A percentile compares a stretch with the other conserved stretches of the same genome.
These are phyloP conservation scores for Arvicanthis niloticus DNA, from an alignment of 2,113 vertebrate species.

Conservation along the genomic window DNA sequence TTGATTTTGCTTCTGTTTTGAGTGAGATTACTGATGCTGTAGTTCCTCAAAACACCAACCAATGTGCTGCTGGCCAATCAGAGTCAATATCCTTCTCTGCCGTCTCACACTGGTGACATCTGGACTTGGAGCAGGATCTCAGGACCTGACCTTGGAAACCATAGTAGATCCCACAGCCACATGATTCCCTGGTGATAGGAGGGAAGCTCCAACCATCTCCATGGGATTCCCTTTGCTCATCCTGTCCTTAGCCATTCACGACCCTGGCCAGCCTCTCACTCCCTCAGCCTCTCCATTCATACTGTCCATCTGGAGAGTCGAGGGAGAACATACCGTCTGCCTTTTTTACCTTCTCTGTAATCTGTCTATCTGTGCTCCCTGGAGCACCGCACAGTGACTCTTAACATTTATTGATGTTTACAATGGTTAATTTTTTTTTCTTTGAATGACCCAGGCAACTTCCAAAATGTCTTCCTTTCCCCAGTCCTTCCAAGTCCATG, in stretches of 20 bases:
- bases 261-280: slow-evolving; percentile 7
- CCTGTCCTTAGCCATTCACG: background rate
- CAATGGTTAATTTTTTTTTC: background rate
- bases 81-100: background rate
- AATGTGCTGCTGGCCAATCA: background rate
- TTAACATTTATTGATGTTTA: background rate
- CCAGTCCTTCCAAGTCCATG: background rate
- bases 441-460: background rate
- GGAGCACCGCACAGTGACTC: background rate
- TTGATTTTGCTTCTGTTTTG: background rate
- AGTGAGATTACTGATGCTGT: background rate
- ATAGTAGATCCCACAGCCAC: background rate
- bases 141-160: background rate
- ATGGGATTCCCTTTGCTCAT: background rate
- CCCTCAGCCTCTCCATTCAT: background rate
- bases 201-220: background rate
- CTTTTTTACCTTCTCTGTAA: background rate
- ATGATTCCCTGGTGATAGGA: background rate
- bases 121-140: background rate
- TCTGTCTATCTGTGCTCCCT: background rate
- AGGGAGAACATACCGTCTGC: background rate
- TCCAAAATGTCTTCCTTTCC: background rate
- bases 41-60: background rate
- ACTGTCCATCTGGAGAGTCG: slow-evolving; percentile 11
- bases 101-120: background rate